These are phyloP conservation scores for Cyanoramphus novaezelandiae DNA, from an alignment of 2,113 vertebrate genomes.

Conservation along the genomic window DNA sequence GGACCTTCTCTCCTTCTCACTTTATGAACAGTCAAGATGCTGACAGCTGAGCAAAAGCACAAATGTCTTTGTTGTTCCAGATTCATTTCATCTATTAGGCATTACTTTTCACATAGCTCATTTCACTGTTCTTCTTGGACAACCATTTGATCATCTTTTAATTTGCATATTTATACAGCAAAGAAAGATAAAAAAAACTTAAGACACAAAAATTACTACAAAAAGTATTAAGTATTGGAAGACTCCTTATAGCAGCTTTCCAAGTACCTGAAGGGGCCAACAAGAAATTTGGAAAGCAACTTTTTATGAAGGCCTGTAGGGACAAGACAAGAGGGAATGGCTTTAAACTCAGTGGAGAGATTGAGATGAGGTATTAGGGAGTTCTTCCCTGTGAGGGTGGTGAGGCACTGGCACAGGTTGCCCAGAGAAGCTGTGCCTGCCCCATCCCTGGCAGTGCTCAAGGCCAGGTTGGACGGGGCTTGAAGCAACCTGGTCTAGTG, in stretches of 20 bases:
- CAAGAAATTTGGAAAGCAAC: not conserved
- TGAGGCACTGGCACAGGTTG: not conserved
- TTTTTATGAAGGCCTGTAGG: not conserved
- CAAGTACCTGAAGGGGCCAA: not conserved
- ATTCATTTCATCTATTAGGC: not conserved
- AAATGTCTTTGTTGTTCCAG: not conserved
- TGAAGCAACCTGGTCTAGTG: not conserved
- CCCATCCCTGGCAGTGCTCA: not conserved
- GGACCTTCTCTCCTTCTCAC: not conserved
- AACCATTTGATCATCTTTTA: not conserved
- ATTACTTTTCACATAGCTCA: not conserved
- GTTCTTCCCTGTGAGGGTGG: not conserved
- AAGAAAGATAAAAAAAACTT: not conserved
- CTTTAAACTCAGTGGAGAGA: not conserved
- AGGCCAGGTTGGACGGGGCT: not conserved
- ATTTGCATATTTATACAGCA: not conserved
- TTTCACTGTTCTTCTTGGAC: not conserved
- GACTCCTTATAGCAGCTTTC: not conserved
- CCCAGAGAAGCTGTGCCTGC: not conserved
- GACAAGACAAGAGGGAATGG: not conserved
- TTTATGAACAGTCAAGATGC: not conserved
- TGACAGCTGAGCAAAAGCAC: not conserved
- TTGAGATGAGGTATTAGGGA: not conserved
- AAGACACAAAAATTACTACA: not conserved
- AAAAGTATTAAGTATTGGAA: not conserved